Evolutionary conservation across 2,797 vertebrate species (phyloP), one percentile per base, ranked within the genome.

Genomic region (Chaenodraco wilsoni): DNA sequence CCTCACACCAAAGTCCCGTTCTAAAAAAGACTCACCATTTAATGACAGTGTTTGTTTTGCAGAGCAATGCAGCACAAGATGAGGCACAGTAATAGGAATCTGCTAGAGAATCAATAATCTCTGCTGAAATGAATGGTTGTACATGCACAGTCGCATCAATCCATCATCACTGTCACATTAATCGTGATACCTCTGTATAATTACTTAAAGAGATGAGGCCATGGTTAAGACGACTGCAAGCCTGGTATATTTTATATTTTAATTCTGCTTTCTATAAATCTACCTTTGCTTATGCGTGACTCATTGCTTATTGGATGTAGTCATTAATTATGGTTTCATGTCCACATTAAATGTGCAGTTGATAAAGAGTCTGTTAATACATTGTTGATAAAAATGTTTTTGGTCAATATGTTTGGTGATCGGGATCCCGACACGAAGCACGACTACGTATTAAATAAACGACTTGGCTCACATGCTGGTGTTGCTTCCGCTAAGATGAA

Each of bases 81-180:
- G 33, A 55, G 43, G 9, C 37, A 13, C 27, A 4, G 46, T 74
- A 41, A 83, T 16, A 69, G 12, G 43, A 68, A 57, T 56, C 64
- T 52, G 59, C 43, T 58, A n/a, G 31, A 56, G 31, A 62, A 79
- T 74, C 70, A 69, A 72, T 71, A 70, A 66, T 33, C 61, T 37
- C 41, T n/a, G 37, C 14, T 44, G 31, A 56, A 56, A 13, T 7
- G 12, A 62, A 59, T 5, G 52, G 13, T 27, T 54, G 37, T 1
- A 4, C 43, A 56, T 45, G 65, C 6, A 40, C 33, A 40, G 48
- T 0, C 15, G 59, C 57, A 55, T 78, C 63, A 37, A 48, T 72
- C 37, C 46, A 55, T 76, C 46, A 55, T 76, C 63, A 62, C 2
- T 45, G 54, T 65, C 69, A 58, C 45, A 6, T 81, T 81, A 54